Conservation (phyloP, 1,140 invertebrate genomes). For the Drosophila pectinifera region DNA sequence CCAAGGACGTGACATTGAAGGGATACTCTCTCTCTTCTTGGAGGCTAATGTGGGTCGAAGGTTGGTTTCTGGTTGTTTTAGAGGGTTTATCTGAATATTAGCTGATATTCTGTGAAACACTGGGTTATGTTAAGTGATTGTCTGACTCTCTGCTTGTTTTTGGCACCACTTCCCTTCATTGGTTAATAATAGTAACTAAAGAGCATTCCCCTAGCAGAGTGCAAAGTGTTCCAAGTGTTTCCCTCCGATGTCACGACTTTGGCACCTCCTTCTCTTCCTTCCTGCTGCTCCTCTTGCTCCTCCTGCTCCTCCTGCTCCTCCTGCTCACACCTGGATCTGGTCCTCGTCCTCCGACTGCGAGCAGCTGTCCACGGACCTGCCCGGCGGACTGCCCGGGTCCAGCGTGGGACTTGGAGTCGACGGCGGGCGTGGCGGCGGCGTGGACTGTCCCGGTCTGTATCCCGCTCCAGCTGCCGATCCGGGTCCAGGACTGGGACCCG, state of each 20-base stretch:
- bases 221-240: no score
- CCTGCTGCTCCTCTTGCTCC: background rate
- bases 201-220: no score
- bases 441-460: slow-evolving; percentile 2
- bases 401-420: slow-evolving; percentile 83
- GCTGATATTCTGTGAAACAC: no score
- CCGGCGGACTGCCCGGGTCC: slow-evolving; percentile 84
- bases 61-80: background rate
- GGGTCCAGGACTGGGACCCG: background rate
- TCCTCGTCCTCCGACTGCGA: slow-evolving; percentile 84
- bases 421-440: slow-evolving; percentile 61
- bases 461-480: background rate
- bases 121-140: background rate
- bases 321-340: slow-evolving; percentile 79
- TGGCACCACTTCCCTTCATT: no score
- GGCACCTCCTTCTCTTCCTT: background rate
- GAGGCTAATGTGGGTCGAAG: no score
- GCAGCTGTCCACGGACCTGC: slow-evolving; percentile 79
- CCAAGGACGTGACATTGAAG: background rate
- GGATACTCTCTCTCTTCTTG: background rate
- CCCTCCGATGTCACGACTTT: background rate
- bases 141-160: background rate
- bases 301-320: no score
- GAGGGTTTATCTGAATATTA: no score
- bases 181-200: no score